Evolutionary conservation across 2,797 vertebrate species (phyloP).

Genomic region (Danio choprae): DNA sequence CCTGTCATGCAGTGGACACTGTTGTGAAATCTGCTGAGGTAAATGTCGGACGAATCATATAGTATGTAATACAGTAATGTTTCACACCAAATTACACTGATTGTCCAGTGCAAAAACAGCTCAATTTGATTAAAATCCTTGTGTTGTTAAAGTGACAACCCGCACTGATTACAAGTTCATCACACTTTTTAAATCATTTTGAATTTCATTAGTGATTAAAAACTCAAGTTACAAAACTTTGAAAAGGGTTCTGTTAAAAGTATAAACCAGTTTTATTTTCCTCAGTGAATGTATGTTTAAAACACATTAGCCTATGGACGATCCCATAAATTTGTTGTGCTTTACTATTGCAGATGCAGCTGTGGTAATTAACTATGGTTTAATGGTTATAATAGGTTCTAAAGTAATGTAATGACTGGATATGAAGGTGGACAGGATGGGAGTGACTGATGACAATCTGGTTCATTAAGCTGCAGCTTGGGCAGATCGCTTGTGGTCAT

Average conservation of each 20-base stretch:
- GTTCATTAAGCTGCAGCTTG: background rate
- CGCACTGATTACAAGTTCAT: background rate
- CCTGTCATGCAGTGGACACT: background rate
- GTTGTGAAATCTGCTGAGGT: background rate
- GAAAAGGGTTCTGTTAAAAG: no score
- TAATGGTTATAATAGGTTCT: background rate
- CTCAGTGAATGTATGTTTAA: no score
- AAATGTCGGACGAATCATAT: background rate
- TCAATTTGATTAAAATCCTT: background rate
- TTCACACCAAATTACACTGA: background rate
- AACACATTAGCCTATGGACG: no score
- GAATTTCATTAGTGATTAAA: background rate
- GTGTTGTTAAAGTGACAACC: background rate
- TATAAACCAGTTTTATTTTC: no score
- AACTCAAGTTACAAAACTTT: no score
- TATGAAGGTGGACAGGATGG: constrained; percentile 40
- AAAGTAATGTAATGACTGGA: background rate
- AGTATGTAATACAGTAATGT: background rate
- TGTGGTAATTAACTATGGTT: background rate
- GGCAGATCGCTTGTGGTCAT: background rate
- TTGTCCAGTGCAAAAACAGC: background rate
- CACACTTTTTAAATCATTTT: background rate
- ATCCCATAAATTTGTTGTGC: no score
- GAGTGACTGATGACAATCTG: background rate
- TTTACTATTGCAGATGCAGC: background rate